These are phyloP conservation scores for Apogon hyalosoma DNA, from an alignment of 2,797 vertebrate species.

Conservation along the genomic window DNA sequence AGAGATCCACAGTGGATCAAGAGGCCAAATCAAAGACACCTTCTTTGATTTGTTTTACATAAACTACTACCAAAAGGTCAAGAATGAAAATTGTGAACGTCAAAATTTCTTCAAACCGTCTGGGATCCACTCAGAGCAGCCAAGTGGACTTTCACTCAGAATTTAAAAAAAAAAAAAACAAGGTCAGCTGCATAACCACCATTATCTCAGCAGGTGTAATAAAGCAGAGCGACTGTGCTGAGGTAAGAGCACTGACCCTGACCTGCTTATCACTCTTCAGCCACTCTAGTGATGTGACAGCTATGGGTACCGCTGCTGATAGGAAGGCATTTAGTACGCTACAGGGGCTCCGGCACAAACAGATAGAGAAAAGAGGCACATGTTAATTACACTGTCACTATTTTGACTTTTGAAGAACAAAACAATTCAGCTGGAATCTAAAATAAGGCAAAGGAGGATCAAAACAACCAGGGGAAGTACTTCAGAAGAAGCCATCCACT, in stretches of 20 bases:
- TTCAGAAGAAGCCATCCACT: neutral
- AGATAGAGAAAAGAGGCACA: conserved; percentile 45
- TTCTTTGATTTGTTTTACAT: too few relatives aligned
- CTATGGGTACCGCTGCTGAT: conserved; percentile 20
- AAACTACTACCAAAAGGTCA: too few relatives aligned
- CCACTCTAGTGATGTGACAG: neutral
- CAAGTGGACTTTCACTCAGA: too few relatives aligned
- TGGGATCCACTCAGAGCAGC: too few relatives aligned
- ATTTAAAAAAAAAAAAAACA: too few relatives aligned
- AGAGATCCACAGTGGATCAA: too few relatives aligned
- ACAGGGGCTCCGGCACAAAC: conserved; percentile 6
- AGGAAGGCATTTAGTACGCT: conserved; percentile 18
- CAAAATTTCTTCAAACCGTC: too few relatives aligned
- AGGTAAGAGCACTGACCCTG: neutral
- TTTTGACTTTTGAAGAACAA: conserved; percentile 44
- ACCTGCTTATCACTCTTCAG: neutral
- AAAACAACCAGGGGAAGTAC: conserved; percentile 3
- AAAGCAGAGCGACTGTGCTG: too few relatives aligned
- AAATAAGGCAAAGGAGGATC: conserved; percentile 29
- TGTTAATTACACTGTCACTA: conserved; percentile 65
- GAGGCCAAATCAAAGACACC: too few relatives aligned
- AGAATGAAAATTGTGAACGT: too few relatives aligned
- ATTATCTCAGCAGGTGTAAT: too few relatives aligned
- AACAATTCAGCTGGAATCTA: conserved; percentile 53
- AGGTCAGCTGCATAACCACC: too few relatives aligned